These are phyloP conservation scores for Spodoptera litura DNA, from an alignment of 1,140 invertebrate species.

Conservation along the genomic window DNA sequence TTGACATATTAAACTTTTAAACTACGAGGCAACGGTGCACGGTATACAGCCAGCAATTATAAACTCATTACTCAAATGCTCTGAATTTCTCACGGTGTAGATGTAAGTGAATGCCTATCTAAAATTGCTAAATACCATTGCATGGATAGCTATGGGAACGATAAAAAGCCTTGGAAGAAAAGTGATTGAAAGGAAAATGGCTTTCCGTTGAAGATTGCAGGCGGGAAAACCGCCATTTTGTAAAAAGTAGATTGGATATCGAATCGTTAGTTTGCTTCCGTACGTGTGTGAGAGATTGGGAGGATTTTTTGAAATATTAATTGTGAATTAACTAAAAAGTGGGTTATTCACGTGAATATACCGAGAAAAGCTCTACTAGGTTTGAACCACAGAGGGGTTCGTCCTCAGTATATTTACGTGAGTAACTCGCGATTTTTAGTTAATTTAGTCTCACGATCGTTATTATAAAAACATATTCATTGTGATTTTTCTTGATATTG, in stretches of 20 bases:
- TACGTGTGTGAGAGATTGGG: neutral
- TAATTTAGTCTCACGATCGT: too few relatives aligned
- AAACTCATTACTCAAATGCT: constrained; percentile 29
- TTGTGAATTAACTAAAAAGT: too few relatives aligned
- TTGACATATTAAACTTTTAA: constrained; percentile 33
- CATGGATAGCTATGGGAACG: constrained; percentile 1
- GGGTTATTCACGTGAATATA: too few relatives aligned
- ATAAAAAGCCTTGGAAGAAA: constrained; percentile 14
- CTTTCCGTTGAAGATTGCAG: neutral
- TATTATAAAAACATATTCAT: too few relatives aligned
- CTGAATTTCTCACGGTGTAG: constrained; percentile 25
- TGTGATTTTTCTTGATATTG: too few relatives aligned
- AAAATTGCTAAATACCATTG: constrained; percentile 32
- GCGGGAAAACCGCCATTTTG: neutral
- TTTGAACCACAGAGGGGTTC: too few relatives aligned
- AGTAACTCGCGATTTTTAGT: too few relatives aligned
- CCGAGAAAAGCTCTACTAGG: too few relatives aligned
- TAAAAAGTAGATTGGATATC: neutral
- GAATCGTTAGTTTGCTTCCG: neutral
- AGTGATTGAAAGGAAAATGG: constrained; percentile 28
- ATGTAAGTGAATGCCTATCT: constrained; percentile 6
- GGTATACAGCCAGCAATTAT: constrained; percentile 20
- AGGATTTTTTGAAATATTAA: too few relatives aligned
- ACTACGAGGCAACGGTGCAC: neutral
- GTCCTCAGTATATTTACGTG: too few relatives aligned